A percentile compares a stretch with the other conserved stretches of the same genome.
Conservation (phyloP, 1,140 invertebrate genomes). For the Lepidurus arcticus region DNA sequence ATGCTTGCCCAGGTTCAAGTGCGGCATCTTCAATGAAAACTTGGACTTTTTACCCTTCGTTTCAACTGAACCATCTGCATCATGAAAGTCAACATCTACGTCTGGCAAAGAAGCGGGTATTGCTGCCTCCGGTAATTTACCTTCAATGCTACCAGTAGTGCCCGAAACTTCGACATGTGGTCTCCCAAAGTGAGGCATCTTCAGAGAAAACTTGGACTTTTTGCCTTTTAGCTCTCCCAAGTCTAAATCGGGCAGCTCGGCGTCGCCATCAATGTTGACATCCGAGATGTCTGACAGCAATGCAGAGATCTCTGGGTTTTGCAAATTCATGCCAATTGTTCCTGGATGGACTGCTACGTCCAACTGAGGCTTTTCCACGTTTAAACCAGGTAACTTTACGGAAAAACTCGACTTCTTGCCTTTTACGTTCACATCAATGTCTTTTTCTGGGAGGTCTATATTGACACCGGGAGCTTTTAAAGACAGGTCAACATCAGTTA, state of each 20-base stretch:
- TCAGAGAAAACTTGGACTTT: constrained; percentile 20
- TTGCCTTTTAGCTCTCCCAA: constrained; percentile 22
- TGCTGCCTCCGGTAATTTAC: background rate
- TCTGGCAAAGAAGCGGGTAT: background rate
- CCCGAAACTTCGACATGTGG: background rate
- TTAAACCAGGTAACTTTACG: constrained; percentile 14
- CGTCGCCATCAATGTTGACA: background rate
- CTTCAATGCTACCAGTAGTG: background rate
- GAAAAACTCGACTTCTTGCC: background rate
- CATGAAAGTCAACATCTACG: background rate
- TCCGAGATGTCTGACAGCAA: too few species aligned
- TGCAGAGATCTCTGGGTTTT: too few species aligned
- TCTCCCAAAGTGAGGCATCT: constrained; percentile 20
- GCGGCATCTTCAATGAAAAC: background rate
- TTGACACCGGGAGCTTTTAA: constrained; percentile 25
- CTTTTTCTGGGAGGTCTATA: background rate
- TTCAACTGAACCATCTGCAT: background rate
- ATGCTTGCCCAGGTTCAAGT: background rate
- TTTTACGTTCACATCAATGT: background rate
- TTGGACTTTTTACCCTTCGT: background rate
- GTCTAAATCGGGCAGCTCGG: background rate
- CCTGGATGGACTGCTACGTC: background rate
- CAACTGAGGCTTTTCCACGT: background rate
- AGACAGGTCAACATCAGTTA: background rate
- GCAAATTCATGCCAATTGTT: too few species aligned